A percentile compares a stretch with the other conserved stretches of the same genome.
These are phyloP conservation scores for Ranitomeya variabilis DNA, from an alignment of 2,113 vertebrate species.

Conservation along the genomic window DNA sequence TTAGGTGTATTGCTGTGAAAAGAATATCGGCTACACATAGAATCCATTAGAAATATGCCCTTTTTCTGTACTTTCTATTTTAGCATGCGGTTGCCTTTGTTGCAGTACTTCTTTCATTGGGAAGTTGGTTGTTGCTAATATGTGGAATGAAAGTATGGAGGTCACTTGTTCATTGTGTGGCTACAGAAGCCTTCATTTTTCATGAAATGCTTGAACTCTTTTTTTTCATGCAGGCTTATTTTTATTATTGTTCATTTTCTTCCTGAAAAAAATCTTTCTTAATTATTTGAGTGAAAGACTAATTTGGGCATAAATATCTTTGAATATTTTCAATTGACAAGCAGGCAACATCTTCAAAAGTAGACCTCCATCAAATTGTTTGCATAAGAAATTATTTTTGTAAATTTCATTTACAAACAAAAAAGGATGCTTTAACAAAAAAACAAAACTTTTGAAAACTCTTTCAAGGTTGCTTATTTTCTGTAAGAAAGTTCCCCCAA, in stretches of 20 bases:
- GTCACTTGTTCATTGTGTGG: neutral
- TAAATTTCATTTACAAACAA: neutral
- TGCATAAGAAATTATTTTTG: neutral
- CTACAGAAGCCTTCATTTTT: neutral
- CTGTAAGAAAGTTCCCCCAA: neutral
- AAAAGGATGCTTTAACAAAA: neutral
- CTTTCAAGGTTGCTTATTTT: neutral
- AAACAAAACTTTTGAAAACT: neutral
- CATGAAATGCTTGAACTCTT: neutral
- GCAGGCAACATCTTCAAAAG: neutral
- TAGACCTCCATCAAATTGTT: neutral
- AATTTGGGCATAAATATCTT: neutral
- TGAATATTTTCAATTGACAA: neutral
- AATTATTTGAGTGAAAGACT: neutral
- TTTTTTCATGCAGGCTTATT: neutral
- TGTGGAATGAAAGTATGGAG: neutral
- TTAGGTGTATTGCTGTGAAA: neutral
- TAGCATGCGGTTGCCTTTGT: constrained; percentile 4
- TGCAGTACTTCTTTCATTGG: neutral
- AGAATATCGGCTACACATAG: neutral
- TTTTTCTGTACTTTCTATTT: neutral
- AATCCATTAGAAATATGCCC: neutral
- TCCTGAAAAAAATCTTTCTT: neutral
- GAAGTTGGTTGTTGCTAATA: neutral
- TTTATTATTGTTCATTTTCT: neutral